These are phyloP conservation scores for Agrochola lota DNA, from an alignment of 2,888 invertebrate genomes.

Conservation along the genomic window DNA sequence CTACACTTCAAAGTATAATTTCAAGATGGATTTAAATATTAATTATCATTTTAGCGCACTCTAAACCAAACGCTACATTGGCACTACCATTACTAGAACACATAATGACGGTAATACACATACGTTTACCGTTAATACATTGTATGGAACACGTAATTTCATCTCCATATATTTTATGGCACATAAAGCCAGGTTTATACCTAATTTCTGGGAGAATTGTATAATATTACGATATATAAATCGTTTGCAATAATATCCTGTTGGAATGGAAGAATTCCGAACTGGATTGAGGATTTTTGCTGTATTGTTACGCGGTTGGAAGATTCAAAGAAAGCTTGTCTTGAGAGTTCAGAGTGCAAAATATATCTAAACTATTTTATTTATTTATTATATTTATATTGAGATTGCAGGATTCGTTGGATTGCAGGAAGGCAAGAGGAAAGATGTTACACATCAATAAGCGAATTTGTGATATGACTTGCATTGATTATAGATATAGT, in stretches of 20 bases:
- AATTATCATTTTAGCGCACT: conserved; percentile 42
- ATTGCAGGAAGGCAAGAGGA: too few relatives aligned
- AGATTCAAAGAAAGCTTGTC: not conserved
- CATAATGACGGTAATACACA: conserved; percentile 49
- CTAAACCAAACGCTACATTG: conserved; percentile 26
- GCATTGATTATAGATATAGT: too few relatives aligned
- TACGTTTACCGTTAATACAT: conserved; percentile 54
- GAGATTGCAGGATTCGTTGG: too few relatives aligned
- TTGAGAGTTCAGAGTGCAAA: too few relatives aligned
- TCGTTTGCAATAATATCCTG: conserved; percentile 40
- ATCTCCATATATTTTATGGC: conserved; percentile 61
- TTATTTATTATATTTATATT: too few relatives aligned
- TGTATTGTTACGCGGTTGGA: conserved; percentile 8
- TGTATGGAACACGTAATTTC: conserved; percentile 63
- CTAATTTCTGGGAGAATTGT: conserved; percentile 56
- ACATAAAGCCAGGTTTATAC: conserved; percentile 55
- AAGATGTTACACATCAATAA: too few relatives aligned
- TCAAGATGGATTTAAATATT: conserved; percentile 17
- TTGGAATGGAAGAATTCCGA: conserved; percentile 39
- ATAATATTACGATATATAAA: conserved; percentile 56
- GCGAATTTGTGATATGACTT: too few relatives aligned
- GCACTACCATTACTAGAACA: conserved; percentile 30
- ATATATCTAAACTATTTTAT: too few relatives aligned
- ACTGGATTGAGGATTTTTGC: conserved; percentile 12
- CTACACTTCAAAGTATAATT: conserved; percentile 24